These are phyloP conservation scores for Zophobas atratus DNA, from an alignment of 1,140 invertebrate species.

Conservation along the genomic window DNA sequence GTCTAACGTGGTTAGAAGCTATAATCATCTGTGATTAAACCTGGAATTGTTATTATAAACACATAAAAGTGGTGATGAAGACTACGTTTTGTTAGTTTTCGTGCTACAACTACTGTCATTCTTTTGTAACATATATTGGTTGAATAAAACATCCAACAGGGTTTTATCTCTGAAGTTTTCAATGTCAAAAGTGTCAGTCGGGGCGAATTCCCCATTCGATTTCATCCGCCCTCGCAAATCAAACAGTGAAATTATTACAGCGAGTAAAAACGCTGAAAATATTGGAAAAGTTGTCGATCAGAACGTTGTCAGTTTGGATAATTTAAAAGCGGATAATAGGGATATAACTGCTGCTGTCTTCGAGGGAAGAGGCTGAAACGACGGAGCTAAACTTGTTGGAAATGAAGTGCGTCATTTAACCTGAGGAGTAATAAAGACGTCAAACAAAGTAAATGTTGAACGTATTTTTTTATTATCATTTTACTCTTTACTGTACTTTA, in stretches of 20 bases:
- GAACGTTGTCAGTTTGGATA: slow-evolving; percentile 12
- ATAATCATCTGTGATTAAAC: too few relatives aligned
- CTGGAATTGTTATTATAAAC: too few relatives aligned
- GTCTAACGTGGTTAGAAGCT: too few relatives aligned
- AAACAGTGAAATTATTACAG: slow-evolving; percentile 23
- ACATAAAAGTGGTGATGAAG: too few relatives aligned
- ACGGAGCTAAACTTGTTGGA: background rate
- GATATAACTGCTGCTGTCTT: background rate
- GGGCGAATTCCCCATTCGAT: slow-evolving; percentile 1
- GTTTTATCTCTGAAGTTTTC: background rate
- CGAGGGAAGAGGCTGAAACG: background rate
- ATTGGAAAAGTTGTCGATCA: slow-evolving; percentile 24
- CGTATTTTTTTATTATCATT: too few relatives aligned
- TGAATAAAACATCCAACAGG: background rate
- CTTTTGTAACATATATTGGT: too few relatives aligned
- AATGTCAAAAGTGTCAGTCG: background rate
- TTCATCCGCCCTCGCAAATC: slow-evolving; percentile 11
- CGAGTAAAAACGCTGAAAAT: slow-evolving; percentile 16
- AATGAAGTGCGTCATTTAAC: background rate
- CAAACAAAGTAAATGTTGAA: too few relatives aligned
- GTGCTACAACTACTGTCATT: background rate
- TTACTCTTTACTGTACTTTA: too few relatives aligned
- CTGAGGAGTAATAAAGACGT: too few relatives aligned
- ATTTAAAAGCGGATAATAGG: slow-evolving; percentile 9
- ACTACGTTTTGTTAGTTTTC: background rate